Base-by-base conservation (phyloP, 2,888 invertebrate genomes). In the Trichacis sp. region DNA sequence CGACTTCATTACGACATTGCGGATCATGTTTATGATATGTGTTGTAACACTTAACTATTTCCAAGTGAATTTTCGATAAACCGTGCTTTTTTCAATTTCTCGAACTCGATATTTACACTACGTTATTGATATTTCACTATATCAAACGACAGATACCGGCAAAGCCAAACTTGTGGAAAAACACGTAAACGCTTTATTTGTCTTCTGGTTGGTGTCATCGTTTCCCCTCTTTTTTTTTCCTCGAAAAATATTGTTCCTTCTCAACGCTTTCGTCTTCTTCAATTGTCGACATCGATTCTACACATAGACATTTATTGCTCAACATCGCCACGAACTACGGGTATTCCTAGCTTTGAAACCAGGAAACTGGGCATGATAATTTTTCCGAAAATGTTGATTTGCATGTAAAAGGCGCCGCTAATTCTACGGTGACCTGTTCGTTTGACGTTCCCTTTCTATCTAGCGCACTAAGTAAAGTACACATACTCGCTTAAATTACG, bases 141-240 rank as follows among this genome's bases (percentile, higher is more conserved):
- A 58, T 58, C 29, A 53, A 18, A 43, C 18, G 20, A 49, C 49
- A 60, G 60, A 60, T 54, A 54, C 45, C 46, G 42, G 49, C 46
- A 12, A 58, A 51, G 46, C 46, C 51, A 42, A 60, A 53, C 53
- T 60, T 36, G 43, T 48, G 48, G 30, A 45, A 51, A 43, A 15
- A 5, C 15, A 14, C 40, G 19, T 19, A 19, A 43, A 29, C 18
- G 8, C n/a, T n/a, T 52, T 54, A 50, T 54, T 50, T 60, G 54
- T 54, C 50, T 45, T 18, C 43, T 19, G 24, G 53, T 59, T 60
- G 60, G 53, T 60, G 53, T 60, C 45, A 60, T 50, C 45, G 53
- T 60, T 54, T 46, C 18, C 18, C 9, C 9, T 19, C 6, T 19
- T 46, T 45, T 45, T 19, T 45, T 17, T 17, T 40, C 14, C 14